phyloP scores from a whole-genome alignment of 1,140 invertebrate species.

The Rhagoletis pomonella region DNA sequence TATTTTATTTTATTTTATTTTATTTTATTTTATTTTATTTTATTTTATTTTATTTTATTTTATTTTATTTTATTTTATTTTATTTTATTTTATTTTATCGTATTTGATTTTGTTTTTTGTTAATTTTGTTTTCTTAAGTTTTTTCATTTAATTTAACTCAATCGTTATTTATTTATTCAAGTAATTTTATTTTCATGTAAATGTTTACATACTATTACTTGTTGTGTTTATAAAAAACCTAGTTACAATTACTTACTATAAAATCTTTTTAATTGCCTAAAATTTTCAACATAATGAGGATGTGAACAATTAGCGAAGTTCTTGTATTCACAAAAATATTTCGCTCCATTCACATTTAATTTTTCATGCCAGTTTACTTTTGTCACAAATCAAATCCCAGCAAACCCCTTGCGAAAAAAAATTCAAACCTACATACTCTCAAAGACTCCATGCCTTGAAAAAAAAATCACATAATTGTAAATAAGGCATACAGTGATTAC shows the following conservation, averaged over 20 bases:
- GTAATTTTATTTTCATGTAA: too few species aligned
- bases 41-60: too few species aligned
- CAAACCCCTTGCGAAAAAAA: background rate
- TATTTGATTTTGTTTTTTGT: too few species aligned
- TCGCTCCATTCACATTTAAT: background rate
- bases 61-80: background rate
- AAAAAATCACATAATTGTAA: background rate
- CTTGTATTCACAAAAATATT: too few species aligned
- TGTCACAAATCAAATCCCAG: background rate
- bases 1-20: too few species aligned
- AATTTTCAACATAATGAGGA: background rate
- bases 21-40: too few species aligned
- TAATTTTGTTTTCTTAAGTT: background rate
- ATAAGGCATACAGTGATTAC: background rate
- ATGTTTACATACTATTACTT: too few species aligned
- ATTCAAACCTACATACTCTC: background rate
- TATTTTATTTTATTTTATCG: too few species aligned
- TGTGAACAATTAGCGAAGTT: background rate
- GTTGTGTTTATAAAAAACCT: too few species aligned
- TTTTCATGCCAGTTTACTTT: background rate
- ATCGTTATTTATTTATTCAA: too few species aligned
- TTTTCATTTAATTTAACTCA: background rate
- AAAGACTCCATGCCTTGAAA: background rate
- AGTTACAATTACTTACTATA: background rate
- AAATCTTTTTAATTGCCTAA: background rate